A percentile compares a stretch with the other conserved stretches of the same genome.
phyloP scores from a whole-genome alignment of 2,113 vertebrate genomes.

The Solea senegalensis region DNA sequence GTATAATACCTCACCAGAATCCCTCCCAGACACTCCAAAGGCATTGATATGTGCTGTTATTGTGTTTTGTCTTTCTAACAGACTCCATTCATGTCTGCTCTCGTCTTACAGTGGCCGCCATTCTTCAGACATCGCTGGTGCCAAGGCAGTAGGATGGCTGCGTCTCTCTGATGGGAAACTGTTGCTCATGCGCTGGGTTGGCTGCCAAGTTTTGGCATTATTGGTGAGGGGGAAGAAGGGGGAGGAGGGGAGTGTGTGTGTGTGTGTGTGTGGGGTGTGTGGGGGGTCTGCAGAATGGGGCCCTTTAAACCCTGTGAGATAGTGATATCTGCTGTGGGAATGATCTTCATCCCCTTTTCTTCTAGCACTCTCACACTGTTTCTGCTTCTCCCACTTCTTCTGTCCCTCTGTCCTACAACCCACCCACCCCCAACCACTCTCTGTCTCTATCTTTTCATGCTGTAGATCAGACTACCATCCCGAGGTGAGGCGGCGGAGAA shows the following conservation, averaged over 20 bases:
- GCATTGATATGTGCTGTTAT: constrained; percentile 49
- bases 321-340: constrained; percentile 77
- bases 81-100: constrained; percentile 75
- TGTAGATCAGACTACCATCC: constrained; percentile 71
- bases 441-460: constrained; percentile 54
- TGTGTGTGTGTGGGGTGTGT: not conserved
- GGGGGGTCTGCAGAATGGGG: constrained; percentile 63
- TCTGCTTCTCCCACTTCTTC: constrained; percentile 36
- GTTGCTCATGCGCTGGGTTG: constrained; percentile 77
- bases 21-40: constrained; percentile 49
- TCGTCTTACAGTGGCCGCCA: constrained; percentile 74
- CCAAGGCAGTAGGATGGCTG: constrained; percentile 77
- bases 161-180: constrained; percentile 81
- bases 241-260: not conserved
- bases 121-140: constrained; percentile 75
- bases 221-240: constrained; percentile 44
- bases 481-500: constrained; percentile 74
- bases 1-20: constrained; percentile 33
- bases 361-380: constrained; percentile 38
- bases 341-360: constrained; percentile 66
- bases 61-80: constrained; percentile 33
- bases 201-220: constrained; percentile 85
- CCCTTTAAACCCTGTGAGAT: constrained; percentile 81
- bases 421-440: not conserved
- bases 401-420: not conserved